Evolutionary conservation across 2,888 invertebrate genomes (phyloP).

Genomic region (Cremastinae sp.): DNA sequence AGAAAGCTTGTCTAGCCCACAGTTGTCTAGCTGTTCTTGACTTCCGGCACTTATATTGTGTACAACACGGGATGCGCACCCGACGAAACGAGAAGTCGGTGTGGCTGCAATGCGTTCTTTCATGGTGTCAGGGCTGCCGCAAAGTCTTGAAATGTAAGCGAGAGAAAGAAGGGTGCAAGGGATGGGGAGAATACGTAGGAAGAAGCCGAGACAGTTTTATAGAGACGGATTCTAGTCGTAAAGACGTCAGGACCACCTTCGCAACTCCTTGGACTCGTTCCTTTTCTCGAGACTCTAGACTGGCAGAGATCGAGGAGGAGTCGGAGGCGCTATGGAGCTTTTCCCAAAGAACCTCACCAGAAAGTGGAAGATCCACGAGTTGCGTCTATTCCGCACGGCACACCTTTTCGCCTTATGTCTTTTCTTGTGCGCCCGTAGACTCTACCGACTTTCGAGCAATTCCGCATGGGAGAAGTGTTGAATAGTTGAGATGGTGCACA

Average conservation of each 20-base stretch:
- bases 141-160: conserved; percentile 42
- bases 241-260: conserved; percentile 74
- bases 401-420: conserved; percentile 43
- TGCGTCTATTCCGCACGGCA: conserved; percentile 58
- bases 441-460: conserved; percentile 52
- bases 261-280: conserved; percentile 65
- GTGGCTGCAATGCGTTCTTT: conserved; percentile 34
- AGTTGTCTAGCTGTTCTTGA: conserved; percentile 64
- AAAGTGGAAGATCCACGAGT: conserved; percentile 72
- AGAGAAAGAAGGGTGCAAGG: conserved; percentile 20
- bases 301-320: conserved; percentile 51
- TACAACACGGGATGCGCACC: conserved; percentile 34
- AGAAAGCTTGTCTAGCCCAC: conserved; percentile 30
- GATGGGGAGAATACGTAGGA: conserved; percentile 56
- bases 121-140: conserved; percentile 40
- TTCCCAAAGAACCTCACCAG: conserved; percentile 67
- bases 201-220: conserved; percentile 75
- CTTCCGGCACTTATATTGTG: conserved; percentile 68
- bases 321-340: conserved; percentile 33
- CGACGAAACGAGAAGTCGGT: conserved; percentile 49
- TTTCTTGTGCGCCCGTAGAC: conserved; percentile 62
- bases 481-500: conserved; percentile 20
- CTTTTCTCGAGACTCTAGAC: conserved; percentile 63
- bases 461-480: conserved; percentile 14
- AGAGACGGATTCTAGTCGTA: conserved; percentile 77